Evolutionary conservation across 2,113 vertebrate species (phyloP), one percentile per base, ranked within the genome.

Genomic region (Phodopus roborovskii): DNA sequence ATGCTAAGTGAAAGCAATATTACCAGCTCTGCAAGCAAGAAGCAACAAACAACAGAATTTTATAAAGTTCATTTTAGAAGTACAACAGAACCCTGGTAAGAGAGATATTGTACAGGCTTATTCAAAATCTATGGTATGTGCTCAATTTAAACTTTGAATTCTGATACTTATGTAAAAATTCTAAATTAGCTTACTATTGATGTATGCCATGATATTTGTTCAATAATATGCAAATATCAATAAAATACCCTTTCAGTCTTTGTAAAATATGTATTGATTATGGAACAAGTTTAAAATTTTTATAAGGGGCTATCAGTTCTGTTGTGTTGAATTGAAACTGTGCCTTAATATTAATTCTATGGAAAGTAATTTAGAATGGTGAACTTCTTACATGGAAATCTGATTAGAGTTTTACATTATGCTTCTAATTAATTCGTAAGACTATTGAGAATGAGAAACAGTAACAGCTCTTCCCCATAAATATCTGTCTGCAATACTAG

Each of bases 61-160:
- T 83, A 50, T 66, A 39, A 96, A 92, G 53, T 3, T 64, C 42
- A 26, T 42, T 58, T 58, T 26, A 7, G 30, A 91, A 97, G 33
- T 60, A 88, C 10, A 83, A 20, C 26, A 22, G 42, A 85, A 87
- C 5, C 13, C 79, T 87, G 24, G 42, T 42, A 82, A 70, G n/a
- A 45, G 48, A 85, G 66, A 77, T 13, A 70, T 19, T 70, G 30
- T 45, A 90, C 4, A 60, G 15, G 58, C 74, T 81, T 78, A 56
- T 90, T 71, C 60, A 86, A 92, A 10, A 1, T 64, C 12, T 87
- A 30, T 58, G 81, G 53, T 77, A 94, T 71, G 50, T 87, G 77
- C 1, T 78, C 12, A 92, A 70, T 74, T 92, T 86, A 45, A 56
- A 79, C 78, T 89, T 74, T 93, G 70, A 71, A 45, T 74, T 91